Evolutionary conservation across 2,113 vertebrate species (phyloP).

Genomic region (Laticauda colubrina): DNA sequence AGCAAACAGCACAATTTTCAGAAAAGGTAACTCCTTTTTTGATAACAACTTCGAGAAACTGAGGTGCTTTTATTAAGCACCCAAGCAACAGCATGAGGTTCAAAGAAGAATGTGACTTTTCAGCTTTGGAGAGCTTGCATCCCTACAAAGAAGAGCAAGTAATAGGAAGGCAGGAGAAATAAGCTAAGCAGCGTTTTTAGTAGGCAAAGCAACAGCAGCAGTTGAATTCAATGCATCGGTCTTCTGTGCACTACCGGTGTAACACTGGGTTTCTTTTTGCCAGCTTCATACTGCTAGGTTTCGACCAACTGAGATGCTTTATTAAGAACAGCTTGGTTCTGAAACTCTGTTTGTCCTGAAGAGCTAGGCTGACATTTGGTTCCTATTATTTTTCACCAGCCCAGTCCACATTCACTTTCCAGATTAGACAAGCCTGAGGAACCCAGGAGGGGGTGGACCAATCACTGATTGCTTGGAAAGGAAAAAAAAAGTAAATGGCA

Average conservation of each 20-base stretch:
- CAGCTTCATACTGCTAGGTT: not conserved
- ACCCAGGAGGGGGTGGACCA: conserved; percentile 27
- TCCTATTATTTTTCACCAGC: conserved; percentile 57
- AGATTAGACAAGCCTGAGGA: conserved; percentile 49
- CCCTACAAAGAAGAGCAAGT: not conserved
- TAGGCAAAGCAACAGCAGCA: not conserved
- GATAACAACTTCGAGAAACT: not conserved
- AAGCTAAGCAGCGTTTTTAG: not conserved
- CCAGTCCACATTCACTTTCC: not conserved
- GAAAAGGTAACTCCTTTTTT: not conserved
- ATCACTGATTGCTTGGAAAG: not conserved
- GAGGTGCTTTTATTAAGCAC: not conserved
- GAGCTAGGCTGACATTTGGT: conserved; percentile 67
- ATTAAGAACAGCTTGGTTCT: conserved; percentile 56
- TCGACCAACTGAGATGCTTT: conserved; percentile 38
- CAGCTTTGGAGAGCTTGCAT: not conserved
- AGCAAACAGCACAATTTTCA: not conserved
- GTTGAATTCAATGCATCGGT: not conserved
- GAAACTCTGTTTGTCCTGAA: conserved; percentile 56
- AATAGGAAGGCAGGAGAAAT: not conserved
- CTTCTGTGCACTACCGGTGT: not conserved
- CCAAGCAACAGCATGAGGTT: not conserved
- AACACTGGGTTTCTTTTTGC: not conserved
- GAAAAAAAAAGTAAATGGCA: not conserved
- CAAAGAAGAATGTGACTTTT: not conserved